These are phyloP conservation scores for Epirrita christyi DNA, from an alignment of 2,888 invertebrate genomes.

Conservation along the genomic window DNA sequence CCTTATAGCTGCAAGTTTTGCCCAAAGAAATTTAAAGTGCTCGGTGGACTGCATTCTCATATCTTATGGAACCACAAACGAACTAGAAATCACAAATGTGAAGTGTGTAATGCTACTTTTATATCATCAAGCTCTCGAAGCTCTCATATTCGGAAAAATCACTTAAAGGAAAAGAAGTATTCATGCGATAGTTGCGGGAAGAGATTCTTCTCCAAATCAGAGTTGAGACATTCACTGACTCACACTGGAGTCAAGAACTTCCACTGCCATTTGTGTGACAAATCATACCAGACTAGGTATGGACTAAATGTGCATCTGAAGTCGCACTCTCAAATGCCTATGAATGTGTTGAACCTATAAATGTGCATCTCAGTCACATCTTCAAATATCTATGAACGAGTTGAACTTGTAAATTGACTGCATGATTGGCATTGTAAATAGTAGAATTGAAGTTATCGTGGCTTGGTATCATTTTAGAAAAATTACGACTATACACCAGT, in stretches of 20 bases:
- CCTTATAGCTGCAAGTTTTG: conserved; percentile 77
- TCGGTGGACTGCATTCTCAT: conserved; percentile 74
- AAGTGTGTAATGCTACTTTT: conserved; percentile 77
- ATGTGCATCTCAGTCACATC: not conserved
- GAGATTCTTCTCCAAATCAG: conserved; percentile 76
- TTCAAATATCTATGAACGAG: too few relatives aligned
- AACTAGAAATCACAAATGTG: conserved; percentile 76
- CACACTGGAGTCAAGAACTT: conserved; percentile 80
- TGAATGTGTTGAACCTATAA: conserved; percentile 52
- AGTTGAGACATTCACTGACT: conserved; percentile 72
- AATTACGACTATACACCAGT: too few relatives aligned
- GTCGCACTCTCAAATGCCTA: conserved; percentile 63
- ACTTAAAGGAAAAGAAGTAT: conserved; percentile 79
- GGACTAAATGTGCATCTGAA: conserved; percentile 79
- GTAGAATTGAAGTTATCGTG: too few relatives aligned
- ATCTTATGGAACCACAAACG: conserved; percentile 78
- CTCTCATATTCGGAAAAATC: conserved; percentile 76
- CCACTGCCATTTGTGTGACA: conserved; percentile 77
- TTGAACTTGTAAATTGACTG: conserved; percentile 44
- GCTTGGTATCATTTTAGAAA: too few relatives aligned
- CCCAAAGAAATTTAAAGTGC: conserved; percentile 79
- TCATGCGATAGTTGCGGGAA: conserved; percentile 75
- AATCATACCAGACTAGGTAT: conserved; percentile 78
- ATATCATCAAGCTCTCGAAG: conserved; percentile 76
- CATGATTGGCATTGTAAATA: too few relatives aligned